Conservation (phyloP, 2,113 vertebrate genomes). For the Chaetorhynchus papuensis region DNA sequence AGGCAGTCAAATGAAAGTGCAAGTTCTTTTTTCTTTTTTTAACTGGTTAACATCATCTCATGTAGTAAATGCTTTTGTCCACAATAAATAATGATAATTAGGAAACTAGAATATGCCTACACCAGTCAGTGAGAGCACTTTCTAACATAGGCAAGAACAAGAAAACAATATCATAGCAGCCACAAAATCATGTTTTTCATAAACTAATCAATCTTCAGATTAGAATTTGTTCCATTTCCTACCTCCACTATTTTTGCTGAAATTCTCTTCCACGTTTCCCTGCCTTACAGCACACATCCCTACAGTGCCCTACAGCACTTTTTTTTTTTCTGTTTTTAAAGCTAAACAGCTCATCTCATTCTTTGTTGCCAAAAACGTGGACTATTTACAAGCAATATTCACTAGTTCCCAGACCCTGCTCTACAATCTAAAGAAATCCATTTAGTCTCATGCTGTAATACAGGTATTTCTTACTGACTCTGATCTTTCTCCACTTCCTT, state of each 20-base stretch:
- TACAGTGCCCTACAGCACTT: not conserved
- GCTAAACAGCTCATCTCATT: not conserved
- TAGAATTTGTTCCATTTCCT: not conserved
- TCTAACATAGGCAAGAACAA: not conserved
- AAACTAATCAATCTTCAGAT: not conserved
- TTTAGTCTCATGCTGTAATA: not conserved
- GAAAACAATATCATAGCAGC: not conserved
- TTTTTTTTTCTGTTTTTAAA: not conserved
- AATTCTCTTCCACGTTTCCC: not conserved
- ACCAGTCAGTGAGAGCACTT: not conserved
- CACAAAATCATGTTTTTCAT: not conserved
- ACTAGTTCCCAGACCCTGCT: not conserved
- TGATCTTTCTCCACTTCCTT: not conserved
- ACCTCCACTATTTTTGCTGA: not conserved
- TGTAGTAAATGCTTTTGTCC: not conserved
- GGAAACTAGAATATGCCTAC: not conserved
- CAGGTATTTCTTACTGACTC: not conserved
- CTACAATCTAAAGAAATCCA: not conserved
- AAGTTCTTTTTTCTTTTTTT: not conserved
- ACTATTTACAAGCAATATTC: not conserved
- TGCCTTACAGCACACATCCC: not conserved
- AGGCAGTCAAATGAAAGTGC: not conserved
- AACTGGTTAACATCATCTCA: not conserved
- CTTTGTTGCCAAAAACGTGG: not conserved
- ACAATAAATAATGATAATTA: not conserved